Evolutionary conservation across 2,113 vertebrate species (phyloP).

Genomic region (Petroica traversi): DNA sequence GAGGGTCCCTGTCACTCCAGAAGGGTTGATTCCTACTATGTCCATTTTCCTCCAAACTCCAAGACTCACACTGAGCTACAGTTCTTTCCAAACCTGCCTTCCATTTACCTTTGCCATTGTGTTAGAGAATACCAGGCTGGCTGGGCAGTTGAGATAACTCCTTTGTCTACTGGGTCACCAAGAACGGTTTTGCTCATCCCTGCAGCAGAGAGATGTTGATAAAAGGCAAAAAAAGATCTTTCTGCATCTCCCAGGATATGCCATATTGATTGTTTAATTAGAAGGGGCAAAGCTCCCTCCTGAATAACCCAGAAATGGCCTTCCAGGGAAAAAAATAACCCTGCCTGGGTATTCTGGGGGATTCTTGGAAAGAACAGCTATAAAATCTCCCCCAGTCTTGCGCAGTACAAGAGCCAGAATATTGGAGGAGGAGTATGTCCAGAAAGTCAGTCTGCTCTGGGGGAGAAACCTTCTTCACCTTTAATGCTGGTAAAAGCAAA

Average conservation of each 20-base stretch:
- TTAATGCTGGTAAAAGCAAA: neutral
- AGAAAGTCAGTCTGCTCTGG: neutral
- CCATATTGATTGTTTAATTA: neutral
- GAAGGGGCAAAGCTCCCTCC: neutral
- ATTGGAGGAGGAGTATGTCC: neutral
- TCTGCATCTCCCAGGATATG: neutral
- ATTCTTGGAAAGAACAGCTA: neutral
- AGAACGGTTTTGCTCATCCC: neutral
- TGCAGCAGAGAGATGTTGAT: neutral
- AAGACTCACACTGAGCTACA: neutral
- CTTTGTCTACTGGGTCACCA: neutral
- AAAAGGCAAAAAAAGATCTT: neutral
- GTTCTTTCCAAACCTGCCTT: neutral
- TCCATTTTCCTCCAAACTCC: neutral
- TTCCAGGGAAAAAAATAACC: neutral
- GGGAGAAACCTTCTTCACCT: neutral
- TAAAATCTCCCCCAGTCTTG: neutral
- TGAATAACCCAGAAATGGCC: constrained; percentile 21
- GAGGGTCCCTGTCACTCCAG: neutral
- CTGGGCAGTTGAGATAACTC: neutral
- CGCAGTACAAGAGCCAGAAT: neutral
- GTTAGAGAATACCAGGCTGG: neutral
- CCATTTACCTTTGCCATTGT: neutral
- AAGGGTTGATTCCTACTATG: neutral
- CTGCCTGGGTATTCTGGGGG: neutral